phyloP scores from a whole-genome alignment of 1,140 invertebrate species.

The Pemphigus obesinymphae region DNA sequence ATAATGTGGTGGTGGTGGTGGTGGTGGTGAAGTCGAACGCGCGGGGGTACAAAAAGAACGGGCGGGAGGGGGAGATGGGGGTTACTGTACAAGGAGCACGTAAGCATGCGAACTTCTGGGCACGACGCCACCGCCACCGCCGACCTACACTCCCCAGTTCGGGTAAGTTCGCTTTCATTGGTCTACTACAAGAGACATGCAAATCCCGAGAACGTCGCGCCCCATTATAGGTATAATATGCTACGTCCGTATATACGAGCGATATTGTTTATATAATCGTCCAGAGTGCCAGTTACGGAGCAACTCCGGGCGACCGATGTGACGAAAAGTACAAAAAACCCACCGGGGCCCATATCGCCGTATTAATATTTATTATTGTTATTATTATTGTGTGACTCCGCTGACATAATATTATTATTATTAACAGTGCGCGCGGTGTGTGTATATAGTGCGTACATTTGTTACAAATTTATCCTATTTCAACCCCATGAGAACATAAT shows the following conservation, averaged over 20 bases:
- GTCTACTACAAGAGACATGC: slow-evolving; percentile 19
- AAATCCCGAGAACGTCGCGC: slow-evolving; percentile 28
- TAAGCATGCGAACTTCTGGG: slow-evolving; percentile 25
- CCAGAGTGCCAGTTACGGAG: slow-evolving; percentile 32
- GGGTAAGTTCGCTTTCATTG: slow-evolving; percentile 33
- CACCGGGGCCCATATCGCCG: background rate
- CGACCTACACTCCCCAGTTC: background rate
- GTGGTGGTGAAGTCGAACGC: background rate
- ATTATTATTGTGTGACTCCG: too few species aligned
- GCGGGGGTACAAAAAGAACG: background rate
- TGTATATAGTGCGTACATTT: too few species aligned
- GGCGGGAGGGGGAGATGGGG: background rate
- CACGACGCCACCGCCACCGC: background rate
- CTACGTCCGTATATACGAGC: background rate
- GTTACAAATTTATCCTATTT: too few species aligned
- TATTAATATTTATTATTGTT: too few species aligned
- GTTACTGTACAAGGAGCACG: background rate
- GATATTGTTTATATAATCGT: background rate
- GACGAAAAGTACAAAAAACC: background rate
- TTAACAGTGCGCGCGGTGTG: too few species aligned
- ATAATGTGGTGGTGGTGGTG: background rate
- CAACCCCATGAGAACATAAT: too few species aligned
- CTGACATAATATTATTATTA: too few species aligned
- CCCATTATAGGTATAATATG: background rate
- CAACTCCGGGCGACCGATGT: background rate